Conservation (phyloP, 2,888 invertebrate genomes). For the Apomyelois bistriatella region DNA sequence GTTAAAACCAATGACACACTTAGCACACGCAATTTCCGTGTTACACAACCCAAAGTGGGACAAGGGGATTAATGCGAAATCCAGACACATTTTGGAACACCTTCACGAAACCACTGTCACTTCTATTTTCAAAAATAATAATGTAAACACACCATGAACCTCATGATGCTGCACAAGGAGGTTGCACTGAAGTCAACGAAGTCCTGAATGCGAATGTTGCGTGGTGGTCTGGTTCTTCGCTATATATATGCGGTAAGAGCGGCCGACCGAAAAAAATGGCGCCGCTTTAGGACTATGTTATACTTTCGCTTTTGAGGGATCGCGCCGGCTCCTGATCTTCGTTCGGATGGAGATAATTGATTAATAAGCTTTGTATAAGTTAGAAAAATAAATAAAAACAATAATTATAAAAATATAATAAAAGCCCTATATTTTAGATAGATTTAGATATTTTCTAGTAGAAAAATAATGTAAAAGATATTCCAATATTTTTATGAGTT, state of each 20-base stretch:
- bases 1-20: slow-evolving; percentile 43
- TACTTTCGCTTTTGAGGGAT: slow-evolving; percentile 78
- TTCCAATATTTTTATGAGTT: too few relatives aligned
- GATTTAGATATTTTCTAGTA: too few relatives aligned
- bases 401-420: too few relatives aligned
- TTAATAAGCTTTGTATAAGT: not conserved
- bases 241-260: slow-evolving; percentile 75
- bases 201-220: slow-evolving; percentile 80
- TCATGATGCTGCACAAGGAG: slow-evolving; percentile 76
- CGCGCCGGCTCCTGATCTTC: slow-evolving; percentile 58
- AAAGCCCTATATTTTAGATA: too few relatives aligned
- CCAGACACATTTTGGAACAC: slow-evolving; percentile 33
- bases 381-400: too few relatives aligned
- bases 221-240: slow-evolving; percentile 60
- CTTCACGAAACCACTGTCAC: slow-evolving; percentile 37
- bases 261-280: slow-evolving; percentile 74
- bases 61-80: slow-evolving; percentile 40
- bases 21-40: slow-evolving; percentile 54
- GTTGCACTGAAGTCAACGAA: slow-evolving; percentile 78
- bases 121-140: slow-evolving; percentile 24
- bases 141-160: slow-evolving; percentile 71
- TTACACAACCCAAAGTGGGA: slow-evolving; percentile 48
- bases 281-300: slow-evolving; percentile 68
- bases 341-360: slow-evolving; percentile 28
- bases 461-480: too few relatives aligned